These are phyloP conservation scores for Synergus umbraculus DNA, from an alignment of 2,888 invertebrate species.

Conservation along the genomic window DNA sequence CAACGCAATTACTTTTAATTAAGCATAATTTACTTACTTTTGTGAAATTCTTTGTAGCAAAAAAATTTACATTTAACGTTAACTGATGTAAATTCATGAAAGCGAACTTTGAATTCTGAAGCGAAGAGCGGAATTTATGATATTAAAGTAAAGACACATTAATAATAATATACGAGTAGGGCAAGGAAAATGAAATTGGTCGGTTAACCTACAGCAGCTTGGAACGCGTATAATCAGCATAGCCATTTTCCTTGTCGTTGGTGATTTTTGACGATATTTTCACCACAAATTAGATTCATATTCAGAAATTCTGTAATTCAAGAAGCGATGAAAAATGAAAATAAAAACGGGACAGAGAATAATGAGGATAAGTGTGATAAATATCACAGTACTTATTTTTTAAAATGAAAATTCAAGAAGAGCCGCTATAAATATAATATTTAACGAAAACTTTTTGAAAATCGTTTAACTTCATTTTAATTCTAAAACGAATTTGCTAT, in stretches of 20 bases:
- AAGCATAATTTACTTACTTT: too few species aligned
- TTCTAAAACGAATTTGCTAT: too few species aligned
- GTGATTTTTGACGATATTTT: not conserved
- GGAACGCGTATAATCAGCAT: not conserved
- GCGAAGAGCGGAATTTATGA: slow-evolving; percentile 7
- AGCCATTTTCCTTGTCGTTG: not conserved
- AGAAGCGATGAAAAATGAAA: too few species aligned
- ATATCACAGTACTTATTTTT: too few species aligned
- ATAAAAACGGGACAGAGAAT: too few species aligned
- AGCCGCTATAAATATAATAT: too few species aligned
- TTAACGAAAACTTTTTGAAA: too few species aligned
- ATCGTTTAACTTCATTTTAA: too few species aligned
- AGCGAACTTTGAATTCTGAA: not conserved
- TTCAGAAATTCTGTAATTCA: too few species aligned
- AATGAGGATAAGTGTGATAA: too few species aligned
- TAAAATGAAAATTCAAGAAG: too few species aligned
- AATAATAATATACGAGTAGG: not conserved
- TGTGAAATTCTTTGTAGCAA: not conserved
- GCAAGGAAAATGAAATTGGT: slow-evolving; percentile 10
- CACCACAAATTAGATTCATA: too few species aligned
- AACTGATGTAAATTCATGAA: not conserved
- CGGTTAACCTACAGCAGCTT: not conserved
- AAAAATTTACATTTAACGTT: not conserved
- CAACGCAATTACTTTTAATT: not conserved
- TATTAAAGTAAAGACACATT: slow-evolving; percentile 10